A percentile compares a stretch with the other conserved stretches of the same genome.
phyloP scores from a whole-genome alignment of 2,888 invertebrate genomes.

The Andrena haemorrhoa region DNA sequence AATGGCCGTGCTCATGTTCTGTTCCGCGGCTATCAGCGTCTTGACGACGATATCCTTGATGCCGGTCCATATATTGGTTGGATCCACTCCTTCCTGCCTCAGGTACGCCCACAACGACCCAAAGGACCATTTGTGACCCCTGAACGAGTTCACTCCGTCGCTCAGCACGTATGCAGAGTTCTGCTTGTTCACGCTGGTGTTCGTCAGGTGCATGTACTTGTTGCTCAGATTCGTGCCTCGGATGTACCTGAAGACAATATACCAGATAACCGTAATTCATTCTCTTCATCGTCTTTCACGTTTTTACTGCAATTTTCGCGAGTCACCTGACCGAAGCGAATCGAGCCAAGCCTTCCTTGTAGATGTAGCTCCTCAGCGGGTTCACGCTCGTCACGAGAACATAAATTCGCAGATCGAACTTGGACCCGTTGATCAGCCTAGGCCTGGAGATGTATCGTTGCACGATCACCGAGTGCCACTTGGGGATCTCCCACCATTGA shows the following conservation, averaged over 20 bases:
- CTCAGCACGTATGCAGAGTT: constrained; percentile 94
- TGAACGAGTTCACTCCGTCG: constrained; percentile 94
- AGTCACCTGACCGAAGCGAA: constrained; percentile 88
- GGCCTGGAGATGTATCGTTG: constrained; percentile 94
- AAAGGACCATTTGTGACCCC: constrained; percentile 95
- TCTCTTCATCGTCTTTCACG: too few relatives aligned
- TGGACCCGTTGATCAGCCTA: constrained; percentile 95
- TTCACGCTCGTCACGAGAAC: constrained; percentile 96
- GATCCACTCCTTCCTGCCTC: constrained; percentile 89
- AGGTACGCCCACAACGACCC: constrained; percentile 89
- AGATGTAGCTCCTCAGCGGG: constrained; percentile 96
- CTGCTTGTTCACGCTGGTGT: constrained; percentile 94
- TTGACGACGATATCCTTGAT: constrained; percentile 95
- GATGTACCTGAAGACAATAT: constrained; percentile 89
- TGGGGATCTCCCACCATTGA: constrained; percentile 96
- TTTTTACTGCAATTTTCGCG: too few relatives aligned
- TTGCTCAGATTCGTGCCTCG: constrained; percentile 91
- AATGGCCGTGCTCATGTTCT: constrained; percentile 38
- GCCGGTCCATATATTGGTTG: constrained; percentile 90
- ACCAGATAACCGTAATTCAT: not conserved
- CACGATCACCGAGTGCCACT: constrained; percentile 92
- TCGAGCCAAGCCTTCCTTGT: constrained; percentile 96
- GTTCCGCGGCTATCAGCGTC: constrained; percentile 93
- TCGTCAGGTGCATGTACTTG: constrained; percentile 95
- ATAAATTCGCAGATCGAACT: constrained; percentile 97